Conservation (phyloP, 2,888 invertebrate species). For the Taenaris catops region DNA sequence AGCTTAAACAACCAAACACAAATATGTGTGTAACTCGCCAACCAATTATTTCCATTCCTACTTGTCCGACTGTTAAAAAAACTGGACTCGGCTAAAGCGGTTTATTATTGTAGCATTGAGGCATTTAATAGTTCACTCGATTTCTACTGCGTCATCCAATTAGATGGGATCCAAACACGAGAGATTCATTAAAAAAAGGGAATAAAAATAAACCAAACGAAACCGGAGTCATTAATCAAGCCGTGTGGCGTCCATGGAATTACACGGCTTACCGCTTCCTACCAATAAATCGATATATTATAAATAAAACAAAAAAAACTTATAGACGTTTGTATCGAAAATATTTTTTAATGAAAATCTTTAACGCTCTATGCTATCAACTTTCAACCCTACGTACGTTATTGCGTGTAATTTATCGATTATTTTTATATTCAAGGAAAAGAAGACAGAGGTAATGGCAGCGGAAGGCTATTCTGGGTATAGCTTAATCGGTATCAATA, state of each 20-base stretch:
- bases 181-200: slow-evolving; percentile 32
- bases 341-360: slow-evolving; percentile 2
- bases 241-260: slow-evolving; percentile 39
- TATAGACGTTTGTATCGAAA: slow-evolving; percentile 14
- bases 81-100: neutral
- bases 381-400: slow-evolving; percentile 3
- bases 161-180: slow-evolving; percentile 36
- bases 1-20: too few species aligned
- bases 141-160: slow-evolving; percentile 52
- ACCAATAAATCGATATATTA: slow-evolving; percentile 46
- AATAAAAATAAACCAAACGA: slow-evolving; percentile 42
- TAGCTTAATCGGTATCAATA: too few species aligned
- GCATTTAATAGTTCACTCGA: slow-evolving; percentile 23
- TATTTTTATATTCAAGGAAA: too few species aligned
- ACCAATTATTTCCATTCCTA: neutral
- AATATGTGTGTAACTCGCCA: too few species aligned
- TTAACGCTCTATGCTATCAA: neutral
- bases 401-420: too few species aligned
- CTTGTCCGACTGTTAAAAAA: slow-evolving; percentile 3
- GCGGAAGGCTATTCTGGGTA: too few species aligned
- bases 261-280: slow-evolving; percentile 39
- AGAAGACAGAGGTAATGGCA: too few species aligned
- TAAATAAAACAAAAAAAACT: slow-evolving; percentile 43
- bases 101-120: slow-evolving; percentile 4
- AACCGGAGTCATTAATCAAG: slow-evolving; percentile 55